These are phyloP conservation scores for Mechanitis mazaeus DNA, from an alignment of 2,888 invertebrate genomes.

Conservation along the genomic window DNA sequence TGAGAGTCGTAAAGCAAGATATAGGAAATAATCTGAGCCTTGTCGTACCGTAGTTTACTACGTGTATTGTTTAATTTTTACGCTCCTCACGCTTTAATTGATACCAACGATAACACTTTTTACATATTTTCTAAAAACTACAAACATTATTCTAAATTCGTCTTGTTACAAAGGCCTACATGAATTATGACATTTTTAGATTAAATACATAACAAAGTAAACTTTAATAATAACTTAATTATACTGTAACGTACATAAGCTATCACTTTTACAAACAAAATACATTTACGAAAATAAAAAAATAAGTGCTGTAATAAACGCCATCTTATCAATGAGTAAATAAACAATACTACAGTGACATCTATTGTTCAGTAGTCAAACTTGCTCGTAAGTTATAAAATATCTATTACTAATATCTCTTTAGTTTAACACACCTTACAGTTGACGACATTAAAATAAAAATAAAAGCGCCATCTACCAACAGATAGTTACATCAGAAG, in stretches of 20 bases:
- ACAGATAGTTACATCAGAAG: not conserved
- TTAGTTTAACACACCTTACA: not conserved
- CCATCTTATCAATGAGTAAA: not conserved
- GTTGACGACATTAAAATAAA: conserved; percentile 9
- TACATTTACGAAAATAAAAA: no score
- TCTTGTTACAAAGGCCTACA: not conserved
- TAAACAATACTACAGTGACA: not conserved
- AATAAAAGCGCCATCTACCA: not conserved
- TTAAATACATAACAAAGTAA: no score
- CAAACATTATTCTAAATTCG: not conserved
- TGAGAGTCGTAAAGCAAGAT: not conserved
- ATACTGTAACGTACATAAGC: no score
- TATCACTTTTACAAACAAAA: no score
- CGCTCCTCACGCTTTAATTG: conserved; percentile 4
- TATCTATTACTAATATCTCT: no score
- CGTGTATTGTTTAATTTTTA: conserved; percentile 5
- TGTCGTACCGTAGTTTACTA: not conserved
- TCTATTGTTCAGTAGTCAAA: conserved; percentile 10
- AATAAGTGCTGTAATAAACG: not conserved
- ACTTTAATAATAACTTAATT: no score
- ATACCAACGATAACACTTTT: conserved; percentile 1
- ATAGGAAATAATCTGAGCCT: not conserved
- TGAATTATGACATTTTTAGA: no score
- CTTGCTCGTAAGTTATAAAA: not conserved
- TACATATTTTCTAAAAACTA: not conserved